Conservation (phyloP, 2,113 vertebrate genomes). For the Pagrus major region DNA sequence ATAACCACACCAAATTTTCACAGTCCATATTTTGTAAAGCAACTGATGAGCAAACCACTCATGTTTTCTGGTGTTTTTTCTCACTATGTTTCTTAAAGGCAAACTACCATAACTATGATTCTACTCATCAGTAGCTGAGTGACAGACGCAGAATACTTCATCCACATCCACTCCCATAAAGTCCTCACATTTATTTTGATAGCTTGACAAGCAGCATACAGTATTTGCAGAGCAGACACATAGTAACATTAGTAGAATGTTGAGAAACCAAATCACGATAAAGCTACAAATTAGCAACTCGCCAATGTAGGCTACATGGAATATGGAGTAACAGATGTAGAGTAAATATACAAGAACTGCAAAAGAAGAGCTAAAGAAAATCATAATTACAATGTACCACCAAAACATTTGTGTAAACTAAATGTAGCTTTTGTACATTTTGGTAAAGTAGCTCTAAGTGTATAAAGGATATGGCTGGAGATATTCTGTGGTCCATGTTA, state of each 20-base stretch:
- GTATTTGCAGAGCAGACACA: too few species aligned
- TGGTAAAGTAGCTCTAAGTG: too few species aligned
- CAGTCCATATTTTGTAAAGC: not conserved
- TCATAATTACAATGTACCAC: not conserved
- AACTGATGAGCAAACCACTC: not conserved
- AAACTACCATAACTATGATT: not conserved
- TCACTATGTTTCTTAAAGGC: too few species aligned
- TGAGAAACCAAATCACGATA: not conserved
- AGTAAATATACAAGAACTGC: not conserved
- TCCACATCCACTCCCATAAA: not conserved
- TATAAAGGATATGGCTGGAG: too few species aligned
- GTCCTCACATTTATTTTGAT: too few species aligned
- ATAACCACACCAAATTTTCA: slow-evolving; percentile 6
- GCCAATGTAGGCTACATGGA: too few species aligned
- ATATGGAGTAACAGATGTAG: not conserved
- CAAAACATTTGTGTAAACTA: too few species aligned
- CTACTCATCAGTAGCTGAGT: not conserved
- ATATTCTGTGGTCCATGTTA: too few species aligned
- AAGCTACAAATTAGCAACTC: not conserved
- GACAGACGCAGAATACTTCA: not conserved
- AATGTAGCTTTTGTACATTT: not conserved
- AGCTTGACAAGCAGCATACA: too few species aligned
- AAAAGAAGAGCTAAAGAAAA: not conserved
- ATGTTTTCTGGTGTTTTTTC: too few species aligned
- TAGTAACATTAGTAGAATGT: not conserved